Evolutionary conservation across 2,888 invertebrate species (phyloP), one percentile per base, ranked within the genome.

Genomic region (Drosophila limbata): DNA sequence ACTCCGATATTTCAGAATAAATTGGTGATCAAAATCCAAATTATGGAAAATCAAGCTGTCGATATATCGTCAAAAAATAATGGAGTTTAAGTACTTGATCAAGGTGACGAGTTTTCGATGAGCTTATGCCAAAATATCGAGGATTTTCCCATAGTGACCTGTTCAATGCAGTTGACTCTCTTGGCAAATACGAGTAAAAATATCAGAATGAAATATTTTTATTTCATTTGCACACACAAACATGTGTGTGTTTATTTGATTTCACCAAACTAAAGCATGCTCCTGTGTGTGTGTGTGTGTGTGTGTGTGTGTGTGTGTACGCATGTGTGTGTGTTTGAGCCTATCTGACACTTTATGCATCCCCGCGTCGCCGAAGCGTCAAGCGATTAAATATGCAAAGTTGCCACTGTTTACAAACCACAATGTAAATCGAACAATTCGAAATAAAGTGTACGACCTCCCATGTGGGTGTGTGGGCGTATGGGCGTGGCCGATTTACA

Each of bases 371-470:
- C 44, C 64, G 57, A 78, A 80, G 51, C 52, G 53, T 62, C n/a
- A 69, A 61, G 42, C 53, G 51, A 68, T 87, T 85, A 76, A 82
- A 85, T 69, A 80, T 80, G 88, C 70, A 76, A 62, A 53, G 69
- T 61, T 75, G 76, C 82, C 82, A 65, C 64, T 72, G 76, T 70
- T 88, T 63, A 55, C 77, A 72, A 77, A 33, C 81, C 77, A 53
- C 86, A 69, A 70, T 73, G 70, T 62, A 71, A 88, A 79, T 80
- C 69, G 70, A 77, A 73, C 81, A 67, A 78, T 67, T 55, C 59
- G 39, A 39, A 50, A 52, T 60, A 53, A 52, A 64, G 42, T 48
- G 33, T 45, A 45, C 15, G 45, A 47, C 51, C 61, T 57, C 10
- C 3, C 4, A 8, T 8, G 25, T 21, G 51, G 50, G 21, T n/a